Conservation (phyloP, 1,140 invertebrate species). For the Macrocentrus cingulum region DNA sequence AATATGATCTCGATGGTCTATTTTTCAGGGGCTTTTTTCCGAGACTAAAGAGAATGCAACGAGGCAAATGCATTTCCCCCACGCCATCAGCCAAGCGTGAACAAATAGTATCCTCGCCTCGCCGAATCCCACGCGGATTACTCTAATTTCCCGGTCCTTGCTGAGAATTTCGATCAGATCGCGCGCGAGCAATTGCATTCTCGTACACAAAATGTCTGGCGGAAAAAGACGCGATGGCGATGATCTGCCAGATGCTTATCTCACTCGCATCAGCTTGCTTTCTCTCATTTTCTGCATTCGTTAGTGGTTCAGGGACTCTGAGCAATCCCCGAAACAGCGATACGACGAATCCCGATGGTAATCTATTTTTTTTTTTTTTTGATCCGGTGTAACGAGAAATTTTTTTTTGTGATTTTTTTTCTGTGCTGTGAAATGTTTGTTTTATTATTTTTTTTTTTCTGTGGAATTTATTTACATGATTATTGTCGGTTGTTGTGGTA, state of each 20-base stretch:
- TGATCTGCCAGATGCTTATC: no score
- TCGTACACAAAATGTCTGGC: no score
- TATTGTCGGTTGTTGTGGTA: conserved; percentile 18
- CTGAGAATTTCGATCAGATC: conserved; percentile 22
- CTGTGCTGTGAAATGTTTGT: no score
- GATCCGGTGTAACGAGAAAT: no score
- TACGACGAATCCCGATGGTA: conserved; percentile 16
- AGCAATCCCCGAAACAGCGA: conserved; percentile 22
- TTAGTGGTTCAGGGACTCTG: conserved; percentile 31
- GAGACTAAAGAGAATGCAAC: background rate
- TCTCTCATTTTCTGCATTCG: conserved; percentile 28
- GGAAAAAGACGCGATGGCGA: no score
- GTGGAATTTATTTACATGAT: conserved; percentile 19
- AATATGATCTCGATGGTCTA: no score
- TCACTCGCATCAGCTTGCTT: no score
- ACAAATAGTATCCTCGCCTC: conserved; percentile 17
- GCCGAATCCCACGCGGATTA: conserved; percentile 18
- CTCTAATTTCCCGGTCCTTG: conserved; percentile 31
- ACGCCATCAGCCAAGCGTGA: conserved; percentile 1
- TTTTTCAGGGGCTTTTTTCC: no score
- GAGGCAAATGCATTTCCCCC: conserved; percentile 4
- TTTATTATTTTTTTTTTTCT: no score
- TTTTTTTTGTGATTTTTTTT: no score
- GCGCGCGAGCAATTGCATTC: no score
- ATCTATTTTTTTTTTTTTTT: conserved; percentile 16